These are phyloP conservation scores for Pseudoatta argentina DNA, from an alignment of 1,140 invertebrate genomes.

Conservation along the genomic window DNA sequence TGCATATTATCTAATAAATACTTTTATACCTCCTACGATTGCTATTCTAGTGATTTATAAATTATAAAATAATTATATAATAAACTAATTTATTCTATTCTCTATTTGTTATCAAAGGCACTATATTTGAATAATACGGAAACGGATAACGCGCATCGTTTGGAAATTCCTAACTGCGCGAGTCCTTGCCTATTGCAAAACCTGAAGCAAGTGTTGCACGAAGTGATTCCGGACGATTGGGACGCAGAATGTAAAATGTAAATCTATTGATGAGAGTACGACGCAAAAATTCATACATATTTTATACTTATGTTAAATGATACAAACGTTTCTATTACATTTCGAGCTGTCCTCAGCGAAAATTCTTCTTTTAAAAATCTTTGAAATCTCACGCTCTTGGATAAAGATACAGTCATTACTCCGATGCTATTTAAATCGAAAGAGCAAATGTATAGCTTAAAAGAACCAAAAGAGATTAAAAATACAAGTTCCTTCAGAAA, in stretches of 20 bases:
- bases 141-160: constrained; percentile 24
- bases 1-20: background rate
- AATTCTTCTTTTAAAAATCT: too few relatives aligned
- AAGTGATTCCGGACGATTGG: constrained; percentile 86
- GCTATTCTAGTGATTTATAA: background rate
- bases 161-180: constrained; percentile 86
- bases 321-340: too few relatives aligned
- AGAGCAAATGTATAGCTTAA: too few relatives aligned
- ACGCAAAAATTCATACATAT: too few relatives aligned
- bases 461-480: too few relatives aligned
- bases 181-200: constrained; percentile 84
- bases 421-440: too few relatives aligned
- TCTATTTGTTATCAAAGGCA: constrained; percentile 61
- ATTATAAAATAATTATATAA: constrained; percentile 11
- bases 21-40: background rate
- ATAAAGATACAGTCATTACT: too few relatives aligned
- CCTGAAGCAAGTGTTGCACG: constrained; percentile 82
- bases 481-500: too few relatives aligned
- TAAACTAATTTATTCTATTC: background rate
- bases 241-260: constrained; percentile 84
- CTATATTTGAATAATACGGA: constrained; percentile 78
- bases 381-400: too few relatives aligned
- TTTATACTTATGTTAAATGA: too few relatives aligned
- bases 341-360: too few relatives aligned
- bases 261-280: background rate